A percentile compares a stretch with the other conserved stretches of the same genome.
These are phyloP conservation scores for Macrosiphum euphorbiae DNA, from an alignment of 2,888 invertebrate species.

Conservation along the genomic window DNA sequence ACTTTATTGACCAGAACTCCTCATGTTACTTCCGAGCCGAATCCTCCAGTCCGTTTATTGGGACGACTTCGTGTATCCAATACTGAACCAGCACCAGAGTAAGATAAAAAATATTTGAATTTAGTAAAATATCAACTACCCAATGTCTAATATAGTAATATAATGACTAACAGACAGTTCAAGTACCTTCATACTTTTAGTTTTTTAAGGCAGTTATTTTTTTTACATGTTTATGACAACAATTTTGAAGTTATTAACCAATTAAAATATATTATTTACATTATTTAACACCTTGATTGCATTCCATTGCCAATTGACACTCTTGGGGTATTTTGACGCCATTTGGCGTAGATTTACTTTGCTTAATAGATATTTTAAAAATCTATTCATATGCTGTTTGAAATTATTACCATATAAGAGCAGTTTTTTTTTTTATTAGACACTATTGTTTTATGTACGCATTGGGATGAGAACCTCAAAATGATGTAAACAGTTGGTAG, in stretches of 20 bases:
- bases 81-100: slow-evolving; percentile 61
- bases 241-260: background rate
- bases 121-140: slow-evolving; percentile 5
- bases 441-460: background rate
- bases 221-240: background rate
- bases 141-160: background rate
- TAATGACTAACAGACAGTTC: background rate
- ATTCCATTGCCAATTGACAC: background rate
- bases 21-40: slow-evolving; percentile 66
- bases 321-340: background rate
- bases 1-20: slow-evolving; percentile 62
- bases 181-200: background rate
- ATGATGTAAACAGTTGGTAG: background rate
- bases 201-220: background rate
- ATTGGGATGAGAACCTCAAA: background rate
- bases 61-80: slow-evolving; percentile 53
- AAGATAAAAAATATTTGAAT: slow-evolving; percentile 19
- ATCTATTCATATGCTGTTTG: background rate
- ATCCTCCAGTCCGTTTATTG: slow-evolving; percentile 65
- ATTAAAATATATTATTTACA: background rate
- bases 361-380: background rate
- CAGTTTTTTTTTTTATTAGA: background rate
- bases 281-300: background rate
- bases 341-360: background rate
- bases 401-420: background rate